These are phyloP conservation scores for Hystrix cristata DNA, from an alignment of 2,113 vertebrate genomes.

Conservation along the genomic window DNA sequence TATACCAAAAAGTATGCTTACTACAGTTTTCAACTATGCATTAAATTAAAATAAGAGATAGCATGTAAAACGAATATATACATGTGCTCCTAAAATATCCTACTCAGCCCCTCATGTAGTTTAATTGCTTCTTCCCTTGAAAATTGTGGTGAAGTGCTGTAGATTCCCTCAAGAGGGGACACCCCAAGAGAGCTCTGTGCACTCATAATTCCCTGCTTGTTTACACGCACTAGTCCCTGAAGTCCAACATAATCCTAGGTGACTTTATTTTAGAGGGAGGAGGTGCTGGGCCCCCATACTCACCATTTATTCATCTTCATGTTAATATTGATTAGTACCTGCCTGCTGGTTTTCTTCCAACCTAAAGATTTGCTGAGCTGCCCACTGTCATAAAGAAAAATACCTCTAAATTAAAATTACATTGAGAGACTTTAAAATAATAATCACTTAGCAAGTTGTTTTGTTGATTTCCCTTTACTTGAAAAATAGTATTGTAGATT, in stretches of 20 bases:
- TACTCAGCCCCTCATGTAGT: neutral
- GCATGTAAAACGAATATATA: neutral
- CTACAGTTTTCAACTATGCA: neutral
- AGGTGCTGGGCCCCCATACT: neutral
- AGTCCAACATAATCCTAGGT: neutral
- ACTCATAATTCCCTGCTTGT: neutral
- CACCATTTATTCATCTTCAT: neutral
- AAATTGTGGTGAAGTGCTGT: neutral
- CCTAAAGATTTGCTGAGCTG: neutral
- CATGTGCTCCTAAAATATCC: neutral
- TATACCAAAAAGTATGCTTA: neutral
- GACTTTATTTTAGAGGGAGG: neutral
- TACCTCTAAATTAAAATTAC: neutral
- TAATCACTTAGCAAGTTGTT: neutral
- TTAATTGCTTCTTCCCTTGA: neutral
- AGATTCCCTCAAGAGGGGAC: neutral
- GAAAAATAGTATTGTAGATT: neutral
- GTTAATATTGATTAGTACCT: neutral
- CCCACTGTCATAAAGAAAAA: neutral
- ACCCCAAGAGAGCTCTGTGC: neutral
- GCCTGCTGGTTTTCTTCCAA: neutral
- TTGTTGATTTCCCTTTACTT: neutral
- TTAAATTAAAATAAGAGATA: neutral
- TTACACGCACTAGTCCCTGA: neutral
- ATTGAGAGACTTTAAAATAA: neutral